Percentiles rank a stretch among this genome's conserved stretches.
Conservation (phyloP, 2,888 invertebrate species). For the Phorcus lineatus region DNA sequence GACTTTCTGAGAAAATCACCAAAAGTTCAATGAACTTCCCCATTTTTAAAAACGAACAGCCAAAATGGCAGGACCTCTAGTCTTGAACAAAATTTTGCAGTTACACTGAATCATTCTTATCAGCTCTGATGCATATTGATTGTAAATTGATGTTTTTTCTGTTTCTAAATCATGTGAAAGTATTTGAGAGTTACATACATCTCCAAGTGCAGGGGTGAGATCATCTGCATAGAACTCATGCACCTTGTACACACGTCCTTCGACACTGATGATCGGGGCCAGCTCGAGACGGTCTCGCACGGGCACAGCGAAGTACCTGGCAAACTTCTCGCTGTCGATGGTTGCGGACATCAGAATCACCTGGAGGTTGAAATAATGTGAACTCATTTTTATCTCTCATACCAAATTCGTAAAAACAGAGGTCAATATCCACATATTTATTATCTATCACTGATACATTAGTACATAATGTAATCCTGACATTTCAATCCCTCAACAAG, state of each 20-base stretch:
- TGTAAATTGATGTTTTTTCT: no score
- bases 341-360: conserved; percentile 95
- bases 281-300: conserved; percentile 64
- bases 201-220: conserved; percentile 58
- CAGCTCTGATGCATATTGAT: background rate
- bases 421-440: no score
- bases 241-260: conserved; percentile 68
- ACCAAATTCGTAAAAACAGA: background rate
- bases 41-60: no score
- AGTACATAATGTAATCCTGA: no score
- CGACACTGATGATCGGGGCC: conserved; percentile 72
- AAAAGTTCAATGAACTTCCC: no score
- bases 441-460: no score
- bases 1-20: no score
- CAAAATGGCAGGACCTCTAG: no score
- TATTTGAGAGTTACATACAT: conserved; percentile 47
- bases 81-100: no score
- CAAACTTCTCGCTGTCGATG: conserved; percentile 84
- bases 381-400: background rate
- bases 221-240: conserved; percentile 73
- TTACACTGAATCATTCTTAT: no score
- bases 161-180: no score
- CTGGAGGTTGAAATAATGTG: conserved; percentile 24
- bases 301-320: conserved; percentile 81
- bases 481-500: no score